Evolutionary conservation across 2,113 vertebrate genomes (phyloP).

Genomic region (Rhodinocichla rosea): DNA sequence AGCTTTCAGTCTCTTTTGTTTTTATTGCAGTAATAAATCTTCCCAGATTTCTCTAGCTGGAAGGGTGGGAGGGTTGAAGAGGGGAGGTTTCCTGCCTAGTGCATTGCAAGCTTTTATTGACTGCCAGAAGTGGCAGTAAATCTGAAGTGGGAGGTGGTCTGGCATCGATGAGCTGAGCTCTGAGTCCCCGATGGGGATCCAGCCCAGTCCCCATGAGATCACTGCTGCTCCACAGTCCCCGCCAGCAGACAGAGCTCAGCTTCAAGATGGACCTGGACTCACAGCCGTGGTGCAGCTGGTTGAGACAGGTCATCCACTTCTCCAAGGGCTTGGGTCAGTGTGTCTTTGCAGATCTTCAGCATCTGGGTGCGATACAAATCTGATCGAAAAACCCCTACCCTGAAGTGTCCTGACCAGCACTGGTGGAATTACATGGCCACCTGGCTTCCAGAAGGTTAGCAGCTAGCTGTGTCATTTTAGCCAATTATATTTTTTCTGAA

Average conservation of each 20-base stretch:
- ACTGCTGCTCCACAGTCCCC: neutral
- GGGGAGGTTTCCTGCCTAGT: slow-evolving; percentile 47
- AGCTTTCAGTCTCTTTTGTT: slow-evolving; percentile 27
- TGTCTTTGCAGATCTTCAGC: neutral
- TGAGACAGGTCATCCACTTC: neutral
- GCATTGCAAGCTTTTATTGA: slow-evolving; percentile 56
- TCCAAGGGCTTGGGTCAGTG: neutral
- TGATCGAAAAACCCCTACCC: neutral
- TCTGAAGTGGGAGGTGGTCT: slow-evolving; percentile 9
- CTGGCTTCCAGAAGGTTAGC: neutral
- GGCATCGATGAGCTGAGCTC: neutral
- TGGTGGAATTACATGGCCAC: rapidly evolving
- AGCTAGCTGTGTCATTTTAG: neutral
- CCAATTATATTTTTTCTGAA: neutral
- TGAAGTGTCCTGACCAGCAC: neutral
- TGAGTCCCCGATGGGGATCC: rapidly evolving
- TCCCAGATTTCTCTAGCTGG: neutral
- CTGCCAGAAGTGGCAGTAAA: slow-evolving; percentile 41
- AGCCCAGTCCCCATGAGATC: neutral
- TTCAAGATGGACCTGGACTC: neutral
- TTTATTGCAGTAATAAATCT: slow-evolving; percentile 61
- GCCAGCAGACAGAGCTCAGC: neutral
- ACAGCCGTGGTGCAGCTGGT: neutral
- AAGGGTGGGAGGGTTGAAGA: slow-evolving; percentile 21
- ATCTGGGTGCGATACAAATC: neutral